These are phyloP conservation scores for Eospalax fontanierii DNA, from an alignment of 2,797 vertebrate species.

Conservation along the genomic window DNA sequence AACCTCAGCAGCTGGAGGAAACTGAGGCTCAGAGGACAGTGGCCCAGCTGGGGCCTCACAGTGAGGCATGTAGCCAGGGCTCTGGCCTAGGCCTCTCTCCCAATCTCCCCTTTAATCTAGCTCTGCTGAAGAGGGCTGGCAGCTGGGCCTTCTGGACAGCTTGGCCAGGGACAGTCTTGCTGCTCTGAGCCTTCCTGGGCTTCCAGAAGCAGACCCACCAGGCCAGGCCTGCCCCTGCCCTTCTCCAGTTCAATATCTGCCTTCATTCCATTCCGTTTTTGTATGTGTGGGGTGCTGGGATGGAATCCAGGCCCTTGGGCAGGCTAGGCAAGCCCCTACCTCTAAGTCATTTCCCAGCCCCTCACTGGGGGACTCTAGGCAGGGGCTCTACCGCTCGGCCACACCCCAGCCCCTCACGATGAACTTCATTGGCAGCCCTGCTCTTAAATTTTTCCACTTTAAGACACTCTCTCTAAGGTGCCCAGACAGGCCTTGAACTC, in stretches of 20 bases:
- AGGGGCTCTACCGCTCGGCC: not conserved
- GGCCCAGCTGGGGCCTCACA: not conserved
- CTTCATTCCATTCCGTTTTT: not conserved
- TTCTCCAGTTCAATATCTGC: not conserved
- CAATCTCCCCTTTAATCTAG: not conserved
- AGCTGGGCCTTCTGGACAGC: not conserved
- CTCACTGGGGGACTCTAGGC: not conserved
- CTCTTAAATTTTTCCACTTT: not conserved
- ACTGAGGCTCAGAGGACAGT: conserved; percentile 67
- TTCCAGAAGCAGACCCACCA: no score
- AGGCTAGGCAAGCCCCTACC: not conserved
- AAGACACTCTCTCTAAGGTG: not conserved
- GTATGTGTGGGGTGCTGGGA: not conserved
- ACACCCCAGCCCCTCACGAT: not conserved
- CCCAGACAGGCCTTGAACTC: not conserved
- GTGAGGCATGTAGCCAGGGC: fast-evolving
- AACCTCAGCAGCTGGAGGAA: conserved; percentile 91
- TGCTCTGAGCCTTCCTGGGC: not conserved
- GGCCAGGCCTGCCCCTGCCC: fast-evolving
- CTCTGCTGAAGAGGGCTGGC: fast-evolving
- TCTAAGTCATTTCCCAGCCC: not conserved
- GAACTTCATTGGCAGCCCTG: not conserved
- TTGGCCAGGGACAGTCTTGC: not conserved
- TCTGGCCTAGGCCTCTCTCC: not conserved
- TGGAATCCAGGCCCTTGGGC: not conserved